Evolutionary conservation across 2,888 invertebrate species (phyloP).

Genomic region (Euzetes globulus): DNA sequence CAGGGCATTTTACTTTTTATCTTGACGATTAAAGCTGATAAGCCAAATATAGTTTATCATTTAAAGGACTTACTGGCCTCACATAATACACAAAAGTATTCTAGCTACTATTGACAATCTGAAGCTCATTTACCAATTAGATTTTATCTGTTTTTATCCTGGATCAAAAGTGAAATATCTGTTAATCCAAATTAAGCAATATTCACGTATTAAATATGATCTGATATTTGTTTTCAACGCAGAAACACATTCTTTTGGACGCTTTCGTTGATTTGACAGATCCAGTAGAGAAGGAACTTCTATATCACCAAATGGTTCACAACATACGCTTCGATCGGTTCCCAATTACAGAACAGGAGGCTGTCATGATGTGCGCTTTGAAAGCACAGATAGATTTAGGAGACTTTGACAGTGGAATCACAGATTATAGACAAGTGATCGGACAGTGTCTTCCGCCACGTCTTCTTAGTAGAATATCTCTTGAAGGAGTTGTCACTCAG

Average conservation of each 20-base stretch:
- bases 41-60: too few species aligned
- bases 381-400: constrained; percentile 87
- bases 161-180: too few species aligned
- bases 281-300: constrained; percentile 82
- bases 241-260: constrained; percentile 72
- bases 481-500: constrained; percentile 78
- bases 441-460: constrained; percentile 75
- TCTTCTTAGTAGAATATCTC: constrained; percentile 66
- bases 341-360: constrained; percentile 87
- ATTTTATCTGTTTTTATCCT: too few species aligned
- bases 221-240: constrained; percentile 38
- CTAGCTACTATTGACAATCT: too few species aligned
- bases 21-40: too few species aligned
- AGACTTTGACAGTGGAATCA: constrained; percentile 54
- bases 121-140: too few species aligned
- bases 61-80: too few species aligned
- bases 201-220: too few species aligned
- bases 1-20: too few species aligned
- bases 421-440: constrained; percentile 59
- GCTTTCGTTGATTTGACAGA: constrained; percentile 68
- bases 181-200: too few species aligned
- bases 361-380: constrained; percentile 85
- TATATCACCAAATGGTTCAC: constrained; percentile 87
- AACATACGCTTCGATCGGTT: constrained; percentile 81
- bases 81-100: too few species aligned